Evolutionary conservation across 1,140 invertebrate species (phyloP), one percentile per base, ranked within the genome.

Genomic region (Aradophagus sp.): DNA sequence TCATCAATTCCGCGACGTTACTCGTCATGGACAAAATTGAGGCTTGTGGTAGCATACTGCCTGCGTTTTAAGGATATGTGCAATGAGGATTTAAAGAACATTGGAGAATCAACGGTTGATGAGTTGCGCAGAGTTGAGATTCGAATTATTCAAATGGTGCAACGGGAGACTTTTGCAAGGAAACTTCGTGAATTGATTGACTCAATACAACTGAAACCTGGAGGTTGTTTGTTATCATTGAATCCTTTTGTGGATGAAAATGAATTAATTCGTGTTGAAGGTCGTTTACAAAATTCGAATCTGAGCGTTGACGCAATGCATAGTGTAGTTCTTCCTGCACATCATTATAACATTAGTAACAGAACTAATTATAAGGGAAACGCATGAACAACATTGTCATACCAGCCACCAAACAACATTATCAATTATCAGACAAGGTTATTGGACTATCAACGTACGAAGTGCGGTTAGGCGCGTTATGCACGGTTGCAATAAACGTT

Each of bases 191-290:
- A n/a, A n/a, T n/a, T n/a, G n/a, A n/a, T n/a, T n/a, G n/a, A n/a
- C n/a, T n/a, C n/a, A n/a, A n/a, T n/a, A n/a, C n/a, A n/a, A n/a
- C n/a, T n/a, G n/a, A n/a, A n/a, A n/a, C n/a, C n/a, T n/a, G n/a
- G n/a, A n/a, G n/a, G n/a, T n/a, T n/a, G n/a, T n/a, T n/a, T n/a
- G n/a, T n/a, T 23, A 23, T 23, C 20, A 23, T 23, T 77, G 12
- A 69, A 72, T 45, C 62, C 80, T 2, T 82, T 81, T 73, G 11
- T 82, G 5, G 71, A 74, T 45, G 19, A 65, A 5, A 5, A 75
- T 42, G 52, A 70, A 5, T 15, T 78, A 16, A 65, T 83, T 19
- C 38, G 79, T 26, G 78, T 83, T 2, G 79, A 77, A 5, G 77
- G 80, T 10, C 44, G 81, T 17, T 44, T 82, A 12, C 7, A 23